Conservation (phyloP, 2,888 invertebrate genomes). For the Conops quadrifasciatus region DNA sequence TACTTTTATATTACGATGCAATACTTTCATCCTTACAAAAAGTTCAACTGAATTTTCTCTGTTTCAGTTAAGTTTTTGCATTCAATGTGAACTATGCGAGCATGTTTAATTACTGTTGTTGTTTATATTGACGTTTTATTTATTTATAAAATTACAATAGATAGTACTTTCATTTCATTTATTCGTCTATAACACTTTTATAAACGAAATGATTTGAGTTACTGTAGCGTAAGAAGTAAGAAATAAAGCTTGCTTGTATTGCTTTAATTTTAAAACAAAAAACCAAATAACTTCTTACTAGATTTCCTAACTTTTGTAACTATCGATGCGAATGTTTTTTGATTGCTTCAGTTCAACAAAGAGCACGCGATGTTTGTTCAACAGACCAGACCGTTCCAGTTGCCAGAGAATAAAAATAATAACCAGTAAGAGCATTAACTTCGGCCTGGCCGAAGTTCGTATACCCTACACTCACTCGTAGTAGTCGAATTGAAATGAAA, state of each 20-base stretch:
- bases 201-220: neutral
- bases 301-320: neutral
- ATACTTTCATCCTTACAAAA: no score
- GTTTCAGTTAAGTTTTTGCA: no score
- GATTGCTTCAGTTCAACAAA: conserved; percentile 19
- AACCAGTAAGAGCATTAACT: neutral
- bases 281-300: neutral
- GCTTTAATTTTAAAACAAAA: neutral
- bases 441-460: neutral
- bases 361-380: conserved; percentile 17
- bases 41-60: no score
- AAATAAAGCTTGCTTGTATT: neutral
- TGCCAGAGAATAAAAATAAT: conserved; percentile 6
- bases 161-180: neutral
- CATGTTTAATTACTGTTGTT: neutral
- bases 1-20: no score
- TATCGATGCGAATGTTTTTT: conserved; percentile 10
- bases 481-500: neutral
- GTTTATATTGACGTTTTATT: neutral
- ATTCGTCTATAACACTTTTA: no score
- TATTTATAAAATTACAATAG: neutral
- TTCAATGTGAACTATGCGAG: no score
- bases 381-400: neutral
- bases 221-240: conserved; percentile 12
- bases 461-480: neutral